Evolutionary conservation across 2,888 invertebrate genomes (phyloP).

Genomic region (Spicauda simplicius): DNA sequence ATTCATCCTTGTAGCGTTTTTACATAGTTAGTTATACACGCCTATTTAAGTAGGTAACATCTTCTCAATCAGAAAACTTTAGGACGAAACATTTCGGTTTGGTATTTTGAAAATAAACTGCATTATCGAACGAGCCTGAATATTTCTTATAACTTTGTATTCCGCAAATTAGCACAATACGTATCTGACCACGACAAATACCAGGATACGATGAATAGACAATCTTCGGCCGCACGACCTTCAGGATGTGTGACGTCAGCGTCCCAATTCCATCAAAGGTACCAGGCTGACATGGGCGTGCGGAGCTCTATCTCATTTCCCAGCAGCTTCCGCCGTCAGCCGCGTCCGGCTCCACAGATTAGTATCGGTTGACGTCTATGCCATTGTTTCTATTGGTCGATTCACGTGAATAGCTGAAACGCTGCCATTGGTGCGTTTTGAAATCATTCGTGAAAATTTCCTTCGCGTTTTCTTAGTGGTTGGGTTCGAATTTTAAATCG

Average conservation of each 20-base stretch:
- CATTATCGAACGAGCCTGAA: no score
- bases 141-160: no score
- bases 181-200: neutral
- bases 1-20: no score
- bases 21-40: no score
- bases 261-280: slow-evolving; percentile 68
- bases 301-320: slow-evolving; percentile 81
- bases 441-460: neutral
- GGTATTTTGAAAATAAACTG: no score
- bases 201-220: neutral
- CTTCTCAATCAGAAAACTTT: no score
- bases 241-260: slow-evolving; percentile 42
- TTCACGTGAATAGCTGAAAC: slow-evolving; percentile 49
- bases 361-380: slow-evolving; percentile 80
- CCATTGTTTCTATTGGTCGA: slow-evolving; percentile 72
- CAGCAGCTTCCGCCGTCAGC: slow-evolving; percentile 80
- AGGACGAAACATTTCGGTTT: no score
- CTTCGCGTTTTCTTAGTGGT: neutral
- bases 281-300: slow-evolving; percentile 57
- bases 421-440: slow-evolving; percentile 21
- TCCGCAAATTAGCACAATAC: neutral
- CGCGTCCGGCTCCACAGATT: slow-evolving; percentile 82
- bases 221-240: slow-evolving; percentile 28
- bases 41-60: no score
- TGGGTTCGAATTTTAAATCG: slow-evolving; percentile 35